A percentile compares a stretch with the other conserved stretches of the same genome.
These are phyloP conservation scores for Himalopsyche tibetana DNA, from an alignment of 2,888 invertebrate genomes.

Conservation along the genomic window DNA sequence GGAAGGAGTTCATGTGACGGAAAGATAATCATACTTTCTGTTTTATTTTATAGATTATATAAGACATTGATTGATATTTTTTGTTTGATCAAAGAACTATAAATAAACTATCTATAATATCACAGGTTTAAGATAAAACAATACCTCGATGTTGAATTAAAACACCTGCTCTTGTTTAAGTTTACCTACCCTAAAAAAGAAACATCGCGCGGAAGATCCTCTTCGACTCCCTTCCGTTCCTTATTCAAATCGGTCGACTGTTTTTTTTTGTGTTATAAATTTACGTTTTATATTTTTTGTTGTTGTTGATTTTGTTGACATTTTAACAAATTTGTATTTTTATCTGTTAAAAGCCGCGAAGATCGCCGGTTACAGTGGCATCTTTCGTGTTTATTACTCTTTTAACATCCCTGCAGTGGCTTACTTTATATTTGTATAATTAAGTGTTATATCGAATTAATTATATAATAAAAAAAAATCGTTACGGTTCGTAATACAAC, in stretches of 20 bases:
- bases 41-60: too few relatives aligned
- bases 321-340: conserved; percentile 57
- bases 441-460: background rate
- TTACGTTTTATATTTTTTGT: conserved; percentile 45
- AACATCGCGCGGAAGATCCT: conserved; percentile 7
- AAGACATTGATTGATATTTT: too few relatives aligned
- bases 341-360: background rate
- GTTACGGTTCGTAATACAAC: too few relatives aligned
- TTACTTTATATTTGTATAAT: background rate
- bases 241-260: conserved; percentile 54
- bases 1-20: too few relatives aligned
- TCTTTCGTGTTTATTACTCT: background rate
- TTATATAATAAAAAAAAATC: background rate
- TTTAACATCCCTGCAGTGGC: background rate
- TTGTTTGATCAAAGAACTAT: too few relatives aligned
- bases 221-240: conserved; percentile 56
- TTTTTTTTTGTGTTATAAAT: background rate
- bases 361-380: background rate
- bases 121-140: background rate
- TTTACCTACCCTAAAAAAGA: background rate
- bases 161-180: background rate
- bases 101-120: too few relatives aligned
- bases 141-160: background rate
- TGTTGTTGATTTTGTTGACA: conserved; percentile 48
- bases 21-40: too few relatives aligned